A percentile compares a stretch with the other conserved stretches of the same genome.
These are phyloP conservation scores for Amorpha juglandis DNA, from an alignment of 2,888 invertebrate species.

Conservation along the genomic window DNA sequence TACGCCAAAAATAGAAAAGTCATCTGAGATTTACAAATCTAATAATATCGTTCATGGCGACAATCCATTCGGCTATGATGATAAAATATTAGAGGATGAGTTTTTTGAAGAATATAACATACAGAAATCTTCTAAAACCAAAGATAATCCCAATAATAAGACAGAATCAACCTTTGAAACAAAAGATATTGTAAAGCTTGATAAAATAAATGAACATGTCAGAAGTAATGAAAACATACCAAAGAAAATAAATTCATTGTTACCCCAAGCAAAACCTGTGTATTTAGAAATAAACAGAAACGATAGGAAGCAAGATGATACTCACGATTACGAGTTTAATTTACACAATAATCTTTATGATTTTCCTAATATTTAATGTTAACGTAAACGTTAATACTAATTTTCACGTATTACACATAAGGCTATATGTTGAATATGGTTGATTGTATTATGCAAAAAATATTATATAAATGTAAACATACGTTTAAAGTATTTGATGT, in stretches of 20 bases:
- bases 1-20: neutral
- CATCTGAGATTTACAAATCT: neutral
- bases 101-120: conserved; percentile 43
- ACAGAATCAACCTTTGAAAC: neutral
- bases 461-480: too few relatives aligned
- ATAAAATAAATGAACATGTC: conserved; percentile 30
- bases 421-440: neutral
- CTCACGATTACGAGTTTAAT: conserved; percentile 52
- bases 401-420: conserved; percentile 19
- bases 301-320: conserved; percentile 56
- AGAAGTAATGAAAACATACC: conserved; percentile 30
- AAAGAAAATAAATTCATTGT: conserved; percentile 46
- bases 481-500: too few relatives aligned
- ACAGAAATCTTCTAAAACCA: neutral
- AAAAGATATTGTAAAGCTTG: neutral
- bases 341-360: conserved; percentile 50
- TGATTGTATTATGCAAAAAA: neutral
- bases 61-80: conserved; percentile 24
- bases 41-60: conserved; percentile 13
- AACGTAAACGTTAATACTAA: conserved; percentile 13
- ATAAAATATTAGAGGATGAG: conserved; percentile 39
- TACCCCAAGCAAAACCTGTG: conserved; percentile 52
- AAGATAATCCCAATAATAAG: neutral
- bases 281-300: conserved; percentile 62
- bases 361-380: conserved; percentile 31